A percentile compares a stretch with the other conserved stretches of the same genome.
Evolutionary conservation across 2,113 vertebrate genomes (phyloP).

Genomic region (Myrmophylax atrothorax): DNA sequence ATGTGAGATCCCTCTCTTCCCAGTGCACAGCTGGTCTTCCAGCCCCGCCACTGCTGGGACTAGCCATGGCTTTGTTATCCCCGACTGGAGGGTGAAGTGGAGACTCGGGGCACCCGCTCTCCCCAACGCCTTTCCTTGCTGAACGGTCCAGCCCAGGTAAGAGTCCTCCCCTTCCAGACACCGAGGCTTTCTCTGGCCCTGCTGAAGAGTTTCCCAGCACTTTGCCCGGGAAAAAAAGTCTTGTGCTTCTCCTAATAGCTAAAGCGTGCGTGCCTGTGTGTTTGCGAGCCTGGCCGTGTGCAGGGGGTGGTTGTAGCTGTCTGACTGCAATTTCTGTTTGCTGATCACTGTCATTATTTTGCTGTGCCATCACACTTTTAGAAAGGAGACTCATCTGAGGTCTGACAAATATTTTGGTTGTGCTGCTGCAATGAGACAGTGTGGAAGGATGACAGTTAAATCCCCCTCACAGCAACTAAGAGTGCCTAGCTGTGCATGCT

Average conservation of each 20-base stretch:
- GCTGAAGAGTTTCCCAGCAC: neutral
- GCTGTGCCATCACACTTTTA: neutral
- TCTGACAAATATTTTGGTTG: conserved; percentile 23
- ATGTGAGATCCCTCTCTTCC: neutral
- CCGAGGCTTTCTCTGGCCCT: neutral
- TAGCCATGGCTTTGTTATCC: neutral
- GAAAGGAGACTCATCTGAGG: neutral
- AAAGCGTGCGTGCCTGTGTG: neutral
- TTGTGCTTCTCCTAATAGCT: neutral
- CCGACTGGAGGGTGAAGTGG: neutral
- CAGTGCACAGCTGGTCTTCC: neutral
- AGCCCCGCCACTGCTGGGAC: neutral
- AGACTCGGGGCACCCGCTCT: neutral
- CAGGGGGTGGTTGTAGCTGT: neutral
- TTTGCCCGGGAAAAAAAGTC: neutral
- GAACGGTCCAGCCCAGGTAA: neutral
- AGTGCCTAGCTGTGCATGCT: neutral
- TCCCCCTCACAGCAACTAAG: neutral
- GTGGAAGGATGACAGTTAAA: neutral
- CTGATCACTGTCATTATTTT: neutral
- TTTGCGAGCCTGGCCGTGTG: neutral
- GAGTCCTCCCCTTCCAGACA: neutral
- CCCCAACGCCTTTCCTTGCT: neutral
- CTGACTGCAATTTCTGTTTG: neutral
- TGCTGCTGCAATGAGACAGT: neutral